These are phyloP conservation scores for Ictalurus punctatus DNA, from an alignment of 2,113 vertebrate species.

Conservation along the genomic window DNA sequence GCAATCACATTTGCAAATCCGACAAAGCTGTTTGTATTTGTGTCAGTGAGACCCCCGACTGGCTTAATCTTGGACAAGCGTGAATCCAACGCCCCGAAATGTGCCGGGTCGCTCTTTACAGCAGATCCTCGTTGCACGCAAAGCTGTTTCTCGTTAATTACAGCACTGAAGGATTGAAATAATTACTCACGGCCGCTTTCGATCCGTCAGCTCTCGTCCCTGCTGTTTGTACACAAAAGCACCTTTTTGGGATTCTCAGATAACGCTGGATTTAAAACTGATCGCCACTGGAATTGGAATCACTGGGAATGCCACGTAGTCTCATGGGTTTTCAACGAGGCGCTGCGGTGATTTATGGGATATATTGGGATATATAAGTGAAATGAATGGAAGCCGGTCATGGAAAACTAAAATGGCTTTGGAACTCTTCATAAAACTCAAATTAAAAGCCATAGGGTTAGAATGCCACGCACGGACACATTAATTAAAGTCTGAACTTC, in stretches of 20 bases:
- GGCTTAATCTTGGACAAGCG: conserved; percentile 1
- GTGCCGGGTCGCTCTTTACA: neutral
- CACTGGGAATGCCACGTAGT: neutral
- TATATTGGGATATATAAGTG: neutral
- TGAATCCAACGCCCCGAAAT: conserved; percentile 6
- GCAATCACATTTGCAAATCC: conserved; percentile 47
- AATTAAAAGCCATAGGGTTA: neutral
- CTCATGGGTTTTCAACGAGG: neutral
- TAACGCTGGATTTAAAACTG: neutral
- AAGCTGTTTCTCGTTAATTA: conserved; percentile 13
- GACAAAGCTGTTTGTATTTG: conserved; percentile 41
- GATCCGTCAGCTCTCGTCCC: neutral
- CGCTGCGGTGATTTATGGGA: neutral
- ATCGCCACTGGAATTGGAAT: no score
- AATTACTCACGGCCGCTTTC: neutral
- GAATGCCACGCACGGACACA: neutral
- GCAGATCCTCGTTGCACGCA: neutral
- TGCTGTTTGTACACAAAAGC: neutral
- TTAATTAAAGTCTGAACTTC: neutral
- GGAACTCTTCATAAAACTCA: neutral
- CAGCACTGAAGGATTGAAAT: conserved; percentile 23
- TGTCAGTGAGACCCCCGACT: neutral
- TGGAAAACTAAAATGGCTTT: neutral
- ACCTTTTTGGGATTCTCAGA: neutral
- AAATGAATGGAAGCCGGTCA: neutral